These are phyloP conservation scores for Pundamilia nyererei DNA, from an alignment of 2,113 vertebrate genomes.

Conservation along the genomic window DNA sequence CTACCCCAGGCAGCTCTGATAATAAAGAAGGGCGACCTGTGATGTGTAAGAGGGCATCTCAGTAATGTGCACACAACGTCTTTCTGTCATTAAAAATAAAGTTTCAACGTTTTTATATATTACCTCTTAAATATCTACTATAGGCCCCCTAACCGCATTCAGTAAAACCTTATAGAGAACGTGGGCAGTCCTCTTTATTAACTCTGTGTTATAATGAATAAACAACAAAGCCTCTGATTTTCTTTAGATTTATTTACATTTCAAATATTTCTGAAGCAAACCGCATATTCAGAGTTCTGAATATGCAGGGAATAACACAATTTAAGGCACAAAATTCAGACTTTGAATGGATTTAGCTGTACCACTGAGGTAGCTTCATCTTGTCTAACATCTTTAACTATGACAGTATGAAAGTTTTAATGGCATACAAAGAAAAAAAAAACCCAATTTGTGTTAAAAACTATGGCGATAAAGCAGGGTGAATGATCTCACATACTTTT, in stretches of 20 bases:
- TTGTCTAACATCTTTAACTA: background rate
- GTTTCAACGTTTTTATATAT: background rate
- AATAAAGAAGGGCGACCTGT: background rate
- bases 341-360: constrained; percentile 11
- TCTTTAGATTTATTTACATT: constrained; percentile 31
- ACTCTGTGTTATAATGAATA: background rate
- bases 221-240: background rate
- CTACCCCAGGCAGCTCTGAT: background rate
- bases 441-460: background rate
- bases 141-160: background rate
- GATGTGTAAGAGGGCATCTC: background rate
- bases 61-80: background rate
- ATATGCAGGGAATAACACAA: background rate
- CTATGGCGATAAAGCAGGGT: constrained; percentile 41
- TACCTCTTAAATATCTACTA: background rate
- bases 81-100: background rate
- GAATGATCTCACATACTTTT: background rate
- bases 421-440: background rate
- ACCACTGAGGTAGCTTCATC: constrained; percentile 38
- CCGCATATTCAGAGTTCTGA: background rate
- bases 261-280: background rate
- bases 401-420: background rate
- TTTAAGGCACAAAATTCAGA: background rate
- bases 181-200: background rate
- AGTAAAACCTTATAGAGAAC: background rate